Evolutionary conservation across 1,140 invertebrate genomes (phyloP), one percentile per base, ranked within the genome.

Genomic region (Caenorhabditis brenneri): DNA sequence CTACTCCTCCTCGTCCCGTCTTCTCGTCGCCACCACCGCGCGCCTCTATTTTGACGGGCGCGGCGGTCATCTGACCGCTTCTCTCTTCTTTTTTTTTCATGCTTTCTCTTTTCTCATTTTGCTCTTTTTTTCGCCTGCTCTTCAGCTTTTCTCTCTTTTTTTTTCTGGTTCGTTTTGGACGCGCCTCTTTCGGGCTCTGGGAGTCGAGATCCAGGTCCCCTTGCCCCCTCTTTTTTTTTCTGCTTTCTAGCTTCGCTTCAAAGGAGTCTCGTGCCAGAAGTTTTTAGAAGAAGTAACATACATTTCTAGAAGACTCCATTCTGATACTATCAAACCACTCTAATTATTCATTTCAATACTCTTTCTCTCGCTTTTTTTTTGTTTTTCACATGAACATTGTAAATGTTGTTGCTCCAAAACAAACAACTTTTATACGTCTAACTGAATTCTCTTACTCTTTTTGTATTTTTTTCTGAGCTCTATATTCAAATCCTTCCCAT

Each of bases 21-120:
- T 12, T 42, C 65, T 24, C 65, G n/a, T 36, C 65, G 24, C n/a
- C n/a, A n/a, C n/a, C 65, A 31, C 22, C 65, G 65, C 33, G 65
- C 65, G 65, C 65, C 65, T 74, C 65, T 74, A 74, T 74, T 74
- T 74, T 74, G 65, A 74, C 65, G 33, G 65, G 65, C 65, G 65
- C 65, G 65, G 33, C 65, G 65, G 65, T 74, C 65, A 74, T 74
- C 65, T 74, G 65, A 74, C 65, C 36, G 36, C 65, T 74, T 74
- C 65, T 74, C 36, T 74, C 65, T 74, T 24, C 22, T 74, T 42
- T 42, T 42, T 58, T 42, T 42, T 42, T 58, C 24, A 27, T 58
- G 5, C 22, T 29, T 58, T 74, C n/a, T 74, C 36, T 39, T 31
- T 74, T 24, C 24, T 27, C 53, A 12, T 55, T 24, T 27, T 55